Conservation (phyloP, 2,888 invertebrate species). For the Drosophila prolongata region DNA sequence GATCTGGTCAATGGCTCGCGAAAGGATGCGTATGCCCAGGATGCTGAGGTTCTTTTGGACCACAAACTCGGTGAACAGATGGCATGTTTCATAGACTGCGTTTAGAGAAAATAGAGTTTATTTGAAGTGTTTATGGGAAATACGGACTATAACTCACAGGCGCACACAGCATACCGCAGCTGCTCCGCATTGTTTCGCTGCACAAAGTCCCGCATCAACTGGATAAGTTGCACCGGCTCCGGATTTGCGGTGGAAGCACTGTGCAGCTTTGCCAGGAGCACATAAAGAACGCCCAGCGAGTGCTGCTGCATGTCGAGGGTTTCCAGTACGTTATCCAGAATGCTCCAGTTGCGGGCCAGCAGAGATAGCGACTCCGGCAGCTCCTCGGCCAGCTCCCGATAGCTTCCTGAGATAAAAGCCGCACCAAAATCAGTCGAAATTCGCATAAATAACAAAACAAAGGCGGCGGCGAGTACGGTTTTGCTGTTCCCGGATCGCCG, state of each 20-base stretch:
- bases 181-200: conserved; percentile 95
- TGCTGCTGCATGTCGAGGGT: conserved; percentile 96
- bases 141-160: conserved; percentile 50
- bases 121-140: too few relatives aligned
- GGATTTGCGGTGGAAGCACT: conserved; percentile 85
- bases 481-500: background rate
- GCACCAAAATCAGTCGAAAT: background rate
- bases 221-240: conserved; percentile 85
- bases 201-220: conserved; percentile 94
- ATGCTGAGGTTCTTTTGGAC: conserved; percentile 91
- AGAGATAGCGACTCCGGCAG: conserved; percentile 91
- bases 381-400: conserved; percentile 90
- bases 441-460: conserved; percentile 30
- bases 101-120: conserved; percentile 29
- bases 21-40: conserved; percentile 92
- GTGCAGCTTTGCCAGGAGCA: conserved; percentile 92
- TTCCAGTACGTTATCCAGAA: conserved; percentile 95
- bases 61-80: conserved; percentile 91
- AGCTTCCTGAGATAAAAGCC: conserved; percentile 87
- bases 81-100: conserved; percentile 95
- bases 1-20: conserved; percentile 94
- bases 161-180: conserved; percentile 93
- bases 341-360: conserved; percentile 91
- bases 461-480: conserved; percentile 10
- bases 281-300: conserved; percentile 94